Evolutionary conservation across 2,797 vertebrate genomes (phyloP).

Genomic region (Cryptoblepharus egeriae): DNA sequence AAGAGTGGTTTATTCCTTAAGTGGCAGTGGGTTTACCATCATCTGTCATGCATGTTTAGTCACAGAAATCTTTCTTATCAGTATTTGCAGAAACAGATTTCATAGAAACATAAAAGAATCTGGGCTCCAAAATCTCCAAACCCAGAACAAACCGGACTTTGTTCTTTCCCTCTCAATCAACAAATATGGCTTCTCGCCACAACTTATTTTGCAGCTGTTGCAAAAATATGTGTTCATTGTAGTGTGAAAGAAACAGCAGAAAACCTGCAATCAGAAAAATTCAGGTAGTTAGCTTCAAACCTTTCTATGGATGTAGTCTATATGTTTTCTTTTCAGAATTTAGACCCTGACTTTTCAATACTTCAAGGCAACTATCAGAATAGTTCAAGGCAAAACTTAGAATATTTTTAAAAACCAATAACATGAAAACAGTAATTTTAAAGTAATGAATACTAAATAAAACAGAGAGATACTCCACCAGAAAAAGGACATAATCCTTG

Average conservation of each 20-base stretch:
- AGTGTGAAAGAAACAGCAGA: constrained; percentile 27
- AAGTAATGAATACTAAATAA: no score
- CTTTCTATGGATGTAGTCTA: not conserved
- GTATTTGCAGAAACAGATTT: constrained; percentile 53
- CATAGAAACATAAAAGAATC: constrained; percentile 48
- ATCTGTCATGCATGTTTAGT: constrained; percentile 41
- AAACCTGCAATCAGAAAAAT: not conserved
- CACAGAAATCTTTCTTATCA: constrained; percentile 36
- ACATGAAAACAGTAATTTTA: no score
- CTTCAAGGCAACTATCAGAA: not conserved
- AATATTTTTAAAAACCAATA: no score
- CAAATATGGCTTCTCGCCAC: constrained; percentile 40
- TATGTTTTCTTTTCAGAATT: no score
- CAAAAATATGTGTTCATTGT: not conserved
- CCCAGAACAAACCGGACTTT: no score
- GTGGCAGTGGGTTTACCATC: constrained; percentile 21
- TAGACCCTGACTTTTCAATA: not conserved
- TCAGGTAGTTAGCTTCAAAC: constrained; percentile 10
- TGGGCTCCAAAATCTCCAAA: constrained; percentile 46
- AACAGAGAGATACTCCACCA: not conserved
- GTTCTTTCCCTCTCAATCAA: constrained; percentile 35
- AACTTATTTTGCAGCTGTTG: constrained; percentile 51
- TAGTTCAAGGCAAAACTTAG: no score
- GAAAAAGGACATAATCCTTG: no score
- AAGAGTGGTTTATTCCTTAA: constrained; percentile 33